Evolutionary conservation across 2,888 invertebrate genomes (phyloP), one percentile per base, ranked within the genome.

Genomic region (Pristionchus exspectatus): DNA sequence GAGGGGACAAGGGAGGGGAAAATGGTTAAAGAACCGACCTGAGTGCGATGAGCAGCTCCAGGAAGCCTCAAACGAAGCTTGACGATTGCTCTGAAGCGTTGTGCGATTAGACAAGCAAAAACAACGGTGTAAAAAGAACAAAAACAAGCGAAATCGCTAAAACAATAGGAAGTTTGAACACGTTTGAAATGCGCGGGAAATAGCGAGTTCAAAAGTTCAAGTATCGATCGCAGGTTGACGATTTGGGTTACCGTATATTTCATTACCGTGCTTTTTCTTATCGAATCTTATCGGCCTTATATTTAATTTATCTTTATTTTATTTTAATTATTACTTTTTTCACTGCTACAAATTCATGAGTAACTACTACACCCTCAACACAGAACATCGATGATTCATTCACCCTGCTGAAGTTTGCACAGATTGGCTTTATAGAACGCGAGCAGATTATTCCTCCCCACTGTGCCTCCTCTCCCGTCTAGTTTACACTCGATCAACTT

Each of bases 401-500:
- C 10, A 4, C 16, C 50, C 44, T 81, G 27, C 27, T 81, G 50
- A 81, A 81, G 81, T 81, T 81, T 81, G 81, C 81, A 81, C 81
- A 81, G 81, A 81, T 54, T 81, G 44, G 27, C 44, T 81, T 81
- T 81, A 81, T 81, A 4, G 81, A 81, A 81, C 9, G 77, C 27
- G 21, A 77, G 44, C 24, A 16, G 81, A 81, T 50, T 54, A 81
- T 50, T 81, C 24, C 72, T 74, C 38, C 50, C 14, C 24, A 10
- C 44, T 69, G 12, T 27, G 24, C 50, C 81, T 81, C 50, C 81
- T n/a, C 81, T 81, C 50, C 81, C 81, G 44, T 54, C 81, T 27
- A 81, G 81, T 81, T 50, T 50, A 81, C 81, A 44, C 50, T 81
- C 81, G n/a, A 81, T 81, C 81, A 81, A 77, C 50, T 54, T 50